Conservation (phyloP, 1,140 invertebrate genomes). For the Lysiphlebus fabarum region DNA sequence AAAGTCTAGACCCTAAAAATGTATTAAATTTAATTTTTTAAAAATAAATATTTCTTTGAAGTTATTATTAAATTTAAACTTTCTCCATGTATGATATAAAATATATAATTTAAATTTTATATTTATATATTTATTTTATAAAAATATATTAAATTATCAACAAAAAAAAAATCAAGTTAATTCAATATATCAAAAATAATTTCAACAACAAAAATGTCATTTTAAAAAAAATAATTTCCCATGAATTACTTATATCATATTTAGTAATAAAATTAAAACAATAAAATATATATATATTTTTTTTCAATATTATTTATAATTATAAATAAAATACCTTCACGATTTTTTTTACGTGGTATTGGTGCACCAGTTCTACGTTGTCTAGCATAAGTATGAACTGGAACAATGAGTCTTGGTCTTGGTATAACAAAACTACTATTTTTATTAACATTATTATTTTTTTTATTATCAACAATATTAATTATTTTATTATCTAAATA, state of each 20-base stretch:
- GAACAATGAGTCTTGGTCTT: constrained; percentile 78
- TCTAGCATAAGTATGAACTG: constrained; percentile 80
- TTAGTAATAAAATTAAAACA: background rate
- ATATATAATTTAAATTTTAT: no score
- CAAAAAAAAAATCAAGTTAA: no score
- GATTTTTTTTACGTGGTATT: constrained; percentile 36
- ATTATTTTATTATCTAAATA: constrained; percentile 35
- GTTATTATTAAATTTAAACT: no score
- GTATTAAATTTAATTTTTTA: no score
- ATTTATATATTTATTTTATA: no score
- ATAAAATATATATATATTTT: no score
- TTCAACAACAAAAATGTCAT: no score
- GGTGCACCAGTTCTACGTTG: constrained; percentile 68
- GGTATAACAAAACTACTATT: constrained; percentile 73
- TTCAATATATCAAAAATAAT: no score
- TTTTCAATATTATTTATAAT: background rate
- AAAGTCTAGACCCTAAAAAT: no score
- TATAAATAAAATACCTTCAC: constrained; percentile 36
- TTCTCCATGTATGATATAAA: no score
- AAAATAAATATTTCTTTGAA: no score
- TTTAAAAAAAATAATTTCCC: background rate
- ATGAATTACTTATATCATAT: background rate
- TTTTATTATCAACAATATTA: constrained; percentile 13
- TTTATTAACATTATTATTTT: constrained; percentile 39
- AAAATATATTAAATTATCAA: no score